phyloP scores from a whole-genome alignment of 2,797 vertebrate genomes.

The Sebastes iracundus region DNA sequence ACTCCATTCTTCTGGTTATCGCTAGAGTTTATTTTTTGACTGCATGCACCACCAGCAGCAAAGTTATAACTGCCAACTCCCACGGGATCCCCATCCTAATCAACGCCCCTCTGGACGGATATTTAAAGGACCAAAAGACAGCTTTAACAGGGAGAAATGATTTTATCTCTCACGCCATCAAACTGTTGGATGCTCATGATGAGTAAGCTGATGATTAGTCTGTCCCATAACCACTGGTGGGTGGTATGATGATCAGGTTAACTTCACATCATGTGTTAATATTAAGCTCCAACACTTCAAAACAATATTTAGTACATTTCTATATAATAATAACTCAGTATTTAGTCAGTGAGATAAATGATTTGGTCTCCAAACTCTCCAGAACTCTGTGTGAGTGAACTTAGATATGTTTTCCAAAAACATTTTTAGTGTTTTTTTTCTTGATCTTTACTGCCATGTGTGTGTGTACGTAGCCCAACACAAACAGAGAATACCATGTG shows the following conservation, averaged over 20 bases:
- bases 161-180: background rate
- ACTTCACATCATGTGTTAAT: background rate
- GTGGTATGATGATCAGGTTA: background rate
- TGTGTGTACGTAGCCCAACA: slow-evolving; percentile 5
- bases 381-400: too few species aligned
- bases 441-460: background rate
- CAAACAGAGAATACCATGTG: slow-evolving; percentile 51
- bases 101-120: accelerated
- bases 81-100: too few species aligned
- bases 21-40: too few species aligned
- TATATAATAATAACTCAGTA: background rate
- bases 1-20: too few species aligned
- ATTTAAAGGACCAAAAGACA: background rate
- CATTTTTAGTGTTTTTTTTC: background rate
- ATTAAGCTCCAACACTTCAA: background rate
- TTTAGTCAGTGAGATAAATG: background rate
- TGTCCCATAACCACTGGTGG: background rate
- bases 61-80: too few species aligned
- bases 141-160: background rate
- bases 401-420: background rate
- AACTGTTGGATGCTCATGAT: background rate
- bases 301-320: background rate
- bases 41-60: too few species aligned
- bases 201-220: background rate
- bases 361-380: background rate